These are phyloP conservation scores for Argyra leucocephala DNA, from an alignment of 2,888 invertebrate genomes.

Conservation along the genomic window DNA sequence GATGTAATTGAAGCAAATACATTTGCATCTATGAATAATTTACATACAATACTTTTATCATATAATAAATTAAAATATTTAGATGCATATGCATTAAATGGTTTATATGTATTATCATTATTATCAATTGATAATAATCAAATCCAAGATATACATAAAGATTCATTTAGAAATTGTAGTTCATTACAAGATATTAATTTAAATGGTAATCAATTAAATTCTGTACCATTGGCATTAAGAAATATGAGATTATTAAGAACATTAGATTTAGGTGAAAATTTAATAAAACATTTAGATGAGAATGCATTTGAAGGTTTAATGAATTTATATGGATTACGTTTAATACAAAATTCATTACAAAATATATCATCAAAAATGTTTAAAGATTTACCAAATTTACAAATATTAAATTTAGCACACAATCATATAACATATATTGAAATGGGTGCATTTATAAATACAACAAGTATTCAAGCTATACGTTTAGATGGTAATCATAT, in stretches of 20 bases:
- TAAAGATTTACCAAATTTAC: conserved; percentile 66
- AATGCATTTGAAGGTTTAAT: conserved; percentile 74
- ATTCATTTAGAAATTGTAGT: conserved; percentile 83
- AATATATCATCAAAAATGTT: conserved; percentile 73
- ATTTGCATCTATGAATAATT: conserved; percentile 83
- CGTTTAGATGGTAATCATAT: conserved; percentile 77
- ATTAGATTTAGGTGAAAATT: conserved; percentile 85
- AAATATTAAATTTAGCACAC: conserved; percentile 78
- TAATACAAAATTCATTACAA: conserved; percentile 80
- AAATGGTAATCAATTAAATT: conserved; percentile 73
- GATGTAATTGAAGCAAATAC: conserved; percentile 78
- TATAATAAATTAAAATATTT: conserved; percentile 76
- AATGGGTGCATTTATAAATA: conserved; percentile 69
- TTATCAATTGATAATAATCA: conserved; percentile 79
- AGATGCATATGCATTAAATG: conserved; percentile 78
- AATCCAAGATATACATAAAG: conserved; percentile 72
- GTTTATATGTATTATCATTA: conserved; percentile 74
- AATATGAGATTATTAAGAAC: conserved; percentile 79
- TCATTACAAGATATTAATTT: conserved; percentile 82
- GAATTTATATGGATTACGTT: conserved; percentile 74
- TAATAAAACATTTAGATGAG: conserved; percentile 68
- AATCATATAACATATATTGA: conserved; percentile 73
- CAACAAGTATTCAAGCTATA: conserved; percentile 73
- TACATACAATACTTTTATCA: conserved; percentile 78
- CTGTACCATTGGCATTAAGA: conserved; percentile 69